Conservation (phyloP, 1,140 invertebrate genomes). For the Danaus plexippus region DNA sequence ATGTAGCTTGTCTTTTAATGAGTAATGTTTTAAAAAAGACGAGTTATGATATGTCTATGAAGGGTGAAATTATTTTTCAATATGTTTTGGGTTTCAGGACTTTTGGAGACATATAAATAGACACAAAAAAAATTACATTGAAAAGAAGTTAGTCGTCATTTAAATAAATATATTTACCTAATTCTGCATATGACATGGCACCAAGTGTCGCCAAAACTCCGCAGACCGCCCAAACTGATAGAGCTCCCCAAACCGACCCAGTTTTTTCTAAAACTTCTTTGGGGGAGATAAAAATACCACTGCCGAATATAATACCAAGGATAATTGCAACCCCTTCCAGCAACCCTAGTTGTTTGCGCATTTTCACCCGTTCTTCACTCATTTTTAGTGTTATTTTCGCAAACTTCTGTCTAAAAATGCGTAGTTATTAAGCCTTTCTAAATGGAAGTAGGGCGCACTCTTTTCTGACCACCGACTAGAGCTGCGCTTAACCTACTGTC, state of each 20-base stretch:
- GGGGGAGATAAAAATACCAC: constrained; percentile 96
- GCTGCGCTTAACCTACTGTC: constrained; percentile 16
- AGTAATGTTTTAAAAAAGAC: no score
- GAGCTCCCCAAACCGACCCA: constrained; percentile 87
- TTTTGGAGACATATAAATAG: no score
- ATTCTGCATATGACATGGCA: constrained; percentile 95
- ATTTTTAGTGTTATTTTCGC: constrained; percentile 27
- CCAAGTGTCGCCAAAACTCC: constrained; percentile 91
- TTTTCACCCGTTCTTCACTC: constrained; percentile 73
- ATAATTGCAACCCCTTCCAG: constrained; percentile 91
- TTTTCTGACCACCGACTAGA: constrained; percentile 13
- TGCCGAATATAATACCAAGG: constrained; percentile 90
- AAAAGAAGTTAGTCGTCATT: not conserved
- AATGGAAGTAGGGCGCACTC: constrained; percentile 7
- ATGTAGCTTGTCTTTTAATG: no score
- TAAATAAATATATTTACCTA: constrained; percentile 76
- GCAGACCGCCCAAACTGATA: constrained; percentile 91
- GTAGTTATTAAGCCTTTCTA: not conserved
- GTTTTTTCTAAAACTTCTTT: constrained; percentile 92
- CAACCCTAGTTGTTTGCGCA: constrained; percentile 87
- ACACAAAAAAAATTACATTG: no score
- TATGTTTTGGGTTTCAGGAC: no score
- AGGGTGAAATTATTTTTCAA: no score
- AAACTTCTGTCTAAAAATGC: not conserved
- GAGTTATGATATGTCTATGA: no score